phyloP scores from a whole-genome alignment of 2,888 invertebrate species.

The Brenthis daphne region DNA sequence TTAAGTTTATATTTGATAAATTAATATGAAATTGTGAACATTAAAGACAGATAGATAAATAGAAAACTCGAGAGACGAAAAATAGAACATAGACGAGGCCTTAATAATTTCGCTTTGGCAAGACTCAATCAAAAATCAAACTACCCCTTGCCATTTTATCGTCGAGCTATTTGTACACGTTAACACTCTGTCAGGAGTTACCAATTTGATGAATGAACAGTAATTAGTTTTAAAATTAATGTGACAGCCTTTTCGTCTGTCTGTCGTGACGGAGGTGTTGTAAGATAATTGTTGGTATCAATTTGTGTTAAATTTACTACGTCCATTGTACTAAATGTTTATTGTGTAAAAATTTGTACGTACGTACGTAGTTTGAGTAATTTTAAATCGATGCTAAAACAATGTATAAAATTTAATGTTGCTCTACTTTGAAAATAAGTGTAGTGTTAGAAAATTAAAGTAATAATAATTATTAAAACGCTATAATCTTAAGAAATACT shows the following conservation, averaged over 20 bases:
- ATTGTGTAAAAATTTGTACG: no score
- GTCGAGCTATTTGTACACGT: slow-evolving; percentile 31
- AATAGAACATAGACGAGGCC: slow-evolving; percentile 1
- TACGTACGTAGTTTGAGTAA: no score
- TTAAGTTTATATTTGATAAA: no score
- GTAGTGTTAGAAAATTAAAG: no score
- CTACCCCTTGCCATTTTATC: slow-evolving; percentile 24
- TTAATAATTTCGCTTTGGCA: slow-evolving; percentile 43
- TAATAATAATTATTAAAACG: no score
- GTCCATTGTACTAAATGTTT: neutral
- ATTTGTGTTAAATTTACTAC: neutral
- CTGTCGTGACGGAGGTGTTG: neutral
- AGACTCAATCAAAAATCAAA: slow-evolving; percentile 50
- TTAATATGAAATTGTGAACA: no score
- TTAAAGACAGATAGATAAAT: no score
- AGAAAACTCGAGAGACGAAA: no score
- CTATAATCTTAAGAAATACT: no score
- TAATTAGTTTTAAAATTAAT: slow-evolving; percentile 35
- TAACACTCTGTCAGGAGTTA: slow-evolving; percentile 30
- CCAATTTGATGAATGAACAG: slow-evolving; percentile 33
- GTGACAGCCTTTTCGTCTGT: slow-evolving; percentile 23
- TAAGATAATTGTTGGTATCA: neutral
- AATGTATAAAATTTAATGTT: no score
- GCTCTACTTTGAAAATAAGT: no score
- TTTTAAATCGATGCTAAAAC: no score